Evolutionary conservation across 2,113 vertebrate genomes (phyloP).

Genomic region (Ramphastos sulfuratus): DNA sequence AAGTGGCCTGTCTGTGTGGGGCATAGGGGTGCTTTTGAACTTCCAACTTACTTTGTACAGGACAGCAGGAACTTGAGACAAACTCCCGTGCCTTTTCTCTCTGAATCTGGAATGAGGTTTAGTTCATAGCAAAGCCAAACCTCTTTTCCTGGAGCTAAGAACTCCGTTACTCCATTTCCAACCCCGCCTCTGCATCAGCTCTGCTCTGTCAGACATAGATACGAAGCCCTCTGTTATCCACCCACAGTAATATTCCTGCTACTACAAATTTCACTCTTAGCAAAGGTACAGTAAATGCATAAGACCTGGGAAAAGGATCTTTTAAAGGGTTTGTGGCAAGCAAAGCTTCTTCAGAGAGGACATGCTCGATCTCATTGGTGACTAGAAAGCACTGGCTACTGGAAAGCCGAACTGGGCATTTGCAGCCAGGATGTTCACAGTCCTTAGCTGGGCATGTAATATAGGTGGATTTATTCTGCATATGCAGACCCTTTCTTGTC

Average conservation of each 20-base stretch:
- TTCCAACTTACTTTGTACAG: neutral
- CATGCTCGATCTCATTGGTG: neutral
- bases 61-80: neutral
- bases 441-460: neutral
- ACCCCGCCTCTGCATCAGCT: neutral
- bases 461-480: neutral
- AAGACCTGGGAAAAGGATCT: neutral
- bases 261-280: neutral
- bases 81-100: neutral
- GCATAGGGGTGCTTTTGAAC: neutral
- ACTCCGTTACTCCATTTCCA: neutral
- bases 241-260: neutral
- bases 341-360: neutral
- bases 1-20: neutral
- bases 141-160: neutral
- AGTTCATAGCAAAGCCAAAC: neutral
- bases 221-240: neutral
- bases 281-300: neutral
- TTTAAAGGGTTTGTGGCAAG: neutral
- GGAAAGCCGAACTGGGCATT: neutral
- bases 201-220: neutral
- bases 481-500: neutral
- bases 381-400: neutral
- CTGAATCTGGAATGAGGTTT: neutral
- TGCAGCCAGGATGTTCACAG: neutral